Conservation (phyloP, 1,140 invertebrate species). For the Drosophila ogumai region DNA sequence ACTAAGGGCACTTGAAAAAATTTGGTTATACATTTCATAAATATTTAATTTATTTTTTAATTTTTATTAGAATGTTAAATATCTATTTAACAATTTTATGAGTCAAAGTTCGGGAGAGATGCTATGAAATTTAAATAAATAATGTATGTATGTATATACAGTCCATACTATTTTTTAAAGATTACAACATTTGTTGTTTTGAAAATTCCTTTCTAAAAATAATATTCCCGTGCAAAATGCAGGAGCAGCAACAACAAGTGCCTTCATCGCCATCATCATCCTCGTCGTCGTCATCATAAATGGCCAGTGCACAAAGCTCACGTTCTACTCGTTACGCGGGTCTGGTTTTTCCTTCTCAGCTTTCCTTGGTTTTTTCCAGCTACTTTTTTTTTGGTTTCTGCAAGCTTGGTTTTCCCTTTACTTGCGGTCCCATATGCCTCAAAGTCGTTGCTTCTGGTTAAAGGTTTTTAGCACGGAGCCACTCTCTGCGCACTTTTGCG, state of each 20-base stretch:
- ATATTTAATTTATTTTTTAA: background rate
- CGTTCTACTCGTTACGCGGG: constrained; percentile 72
- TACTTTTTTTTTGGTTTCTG: constrained; percentile 28
- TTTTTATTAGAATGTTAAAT: background rate
- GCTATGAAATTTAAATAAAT: too few species aligned
- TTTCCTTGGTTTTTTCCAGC: constrained; percentile 6
- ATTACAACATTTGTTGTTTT: background rate
- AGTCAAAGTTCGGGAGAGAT: background rate
- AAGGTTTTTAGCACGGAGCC: constrained; percentile 65
- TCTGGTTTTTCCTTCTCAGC: constrained; percentile 32
- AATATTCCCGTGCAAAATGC: constrained; percentile 20
- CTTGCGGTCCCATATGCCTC: constrained; percentile 67
- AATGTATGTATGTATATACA: too few species aligned
- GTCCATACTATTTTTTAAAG: background rate
- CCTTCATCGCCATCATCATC: constrained; percentile 49
- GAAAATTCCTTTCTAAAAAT: background rate
- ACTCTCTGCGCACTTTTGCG: constrained; percentile 67
- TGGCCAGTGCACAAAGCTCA: constrained; percentile 66
- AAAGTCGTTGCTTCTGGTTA: constrained; percentile 74
- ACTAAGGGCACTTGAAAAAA: constrained; percentile 29
- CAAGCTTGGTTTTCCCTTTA: constrained; percentile 27
- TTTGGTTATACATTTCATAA: too few species aligned
- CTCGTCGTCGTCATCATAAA: constrained; percentile 58
- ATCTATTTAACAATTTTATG: too few species aligned
- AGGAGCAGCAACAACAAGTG: constrained; percentile 64